Evolutionary conservation across 2,113 vertebrate species (phyloP).

Genomic region (Emydocephalus ijimae): DNA sequence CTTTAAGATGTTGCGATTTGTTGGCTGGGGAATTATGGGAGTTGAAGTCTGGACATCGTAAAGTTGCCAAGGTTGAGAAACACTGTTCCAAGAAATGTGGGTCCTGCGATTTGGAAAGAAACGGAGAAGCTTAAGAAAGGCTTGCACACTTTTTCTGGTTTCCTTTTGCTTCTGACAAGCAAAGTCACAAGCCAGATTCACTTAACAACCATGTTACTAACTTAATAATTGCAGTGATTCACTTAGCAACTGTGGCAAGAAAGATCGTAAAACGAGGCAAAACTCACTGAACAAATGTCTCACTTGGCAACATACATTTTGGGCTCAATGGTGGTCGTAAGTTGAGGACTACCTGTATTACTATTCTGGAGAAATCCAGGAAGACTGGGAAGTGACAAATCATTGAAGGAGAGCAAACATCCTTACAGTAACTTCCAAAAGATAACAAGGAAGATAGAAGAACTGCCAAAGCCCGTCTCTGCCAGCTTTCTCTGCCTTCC

Average conservation of each 20-base stretch:
- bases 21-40: neutral
- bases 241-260: neutral
- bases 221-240: neutral
- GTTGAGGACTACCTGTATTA: neutral
- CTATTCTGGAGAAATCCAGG: neutral
- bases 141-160: neutral
- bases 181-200: neutral
- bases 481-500: neutral
- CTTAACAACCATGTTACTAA: neutral
- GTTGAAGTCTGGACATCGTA: neutral
- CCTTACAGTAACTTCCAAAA: neutral
- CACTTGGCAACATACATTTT: neutral
- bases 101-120: neutral
- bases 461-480: neutral
- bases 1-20: neutral
- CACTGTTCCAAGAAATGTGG: neutral
- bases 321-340: neutral
- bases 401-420: neutral
- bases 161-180: neutral
- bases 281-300: neutral
- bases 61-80: neutral
- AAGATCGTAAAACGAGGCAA: neutral
- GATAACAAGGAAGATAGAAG: neutral
- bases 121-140: neutral
- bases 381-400: neutral